Conservation (phyloP, 2,797 vertebrate species). For the Distichodus sexfasciatus region DNA sequence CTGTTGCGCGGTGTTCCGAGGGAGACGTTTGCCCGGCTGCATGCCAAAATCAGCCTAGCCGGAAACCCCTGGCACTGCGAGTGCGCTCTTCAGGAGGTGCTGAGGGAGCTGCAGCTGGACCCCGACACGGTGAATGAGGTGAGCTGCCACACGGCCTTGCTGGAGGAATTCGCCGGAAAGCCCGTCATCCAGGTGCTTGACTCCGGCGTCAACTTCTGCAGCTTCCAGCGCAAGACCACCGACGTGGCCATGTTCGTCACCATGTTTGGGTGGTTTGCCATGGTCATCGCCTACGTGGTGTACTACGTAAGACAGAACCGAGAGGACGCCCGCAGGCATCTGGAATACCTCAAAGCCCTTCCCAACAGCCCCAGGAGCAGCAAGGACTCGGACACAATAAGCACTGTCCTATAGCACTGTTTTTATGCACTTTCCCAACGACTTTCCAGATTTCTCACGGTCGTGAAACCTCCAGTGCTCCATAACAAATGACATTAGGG, state of each 20-base stretch:
- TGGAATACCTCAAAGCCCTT: conserved; percentile 93
- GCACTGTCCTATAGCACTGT: conserved; percentile 65
- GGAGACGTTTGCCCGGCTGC: conserved; percentile 85
- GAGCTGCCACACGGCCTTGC: conserved; percentile 79
- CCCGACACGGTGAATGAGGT: conserved; percentile 87
- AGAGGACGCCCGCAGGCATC: conserved; percentile 88
- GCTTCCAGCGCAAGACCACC: conserved; percentile 88
- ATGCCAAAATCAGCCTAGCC: conserved; percentile 83
- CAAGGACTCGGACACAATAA: conserved; percentile 73
- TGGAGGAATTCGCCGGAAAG: conserved; percentile 78
- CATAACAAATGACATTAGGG: not conserved
- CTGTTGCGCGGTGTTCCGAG: conserved; percentile 85
- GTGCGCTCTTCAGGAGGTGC: conserved; percentile 87
- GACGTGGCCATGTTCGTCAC: conserved; percentile 93
- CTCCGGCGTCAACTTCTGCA: conserved; percentile 88
- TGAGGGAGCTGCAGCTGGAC: conserved; percentile 86
- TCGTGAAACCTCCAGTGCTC: not conserved
- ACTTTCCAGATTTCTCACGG: not conserved
- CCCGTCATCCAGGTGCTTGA: conserved; percentile 87
- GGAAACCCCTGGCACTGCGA: conserved; percentile 94
- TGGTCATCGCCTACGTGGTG: conserved; percentile 90
- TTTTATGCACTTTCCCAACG: not conserved
- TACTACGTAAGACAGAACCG: conserved; percentile 91
- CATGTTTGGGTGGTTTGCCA: conserved; percentile 97
- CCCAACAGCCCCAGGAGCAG: conserved; percentile 72